Percentiles rank a stretch among this genome's conserved stretches.
Evolutionary conservation across 2,113 vertebrate genomes (phyloP).

Genomic region (Indri indri): DNA sequence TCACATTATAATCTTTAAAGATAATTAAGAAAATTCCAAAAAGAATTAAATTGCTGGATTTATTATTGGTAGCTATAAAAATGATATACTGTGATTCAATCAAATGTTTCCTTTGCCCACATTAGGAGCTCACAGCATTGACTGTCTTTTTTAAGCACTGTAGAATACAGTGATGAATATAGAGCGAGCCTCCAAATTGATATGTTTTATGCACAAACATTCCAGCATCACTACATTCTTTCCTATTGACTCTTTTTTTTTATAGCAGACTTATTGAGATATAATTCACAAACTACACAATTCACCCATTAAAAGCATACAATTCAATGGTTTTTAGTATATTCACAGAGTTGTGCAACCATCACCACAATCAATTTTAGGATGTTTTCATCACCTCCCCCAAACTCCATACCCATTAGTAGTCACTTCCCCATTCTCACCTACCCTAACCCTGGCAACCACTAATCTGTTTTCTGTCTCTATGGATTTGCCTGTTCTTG

Average conservation of each 20-base stretch:
- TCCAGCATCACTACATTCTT: neutral
- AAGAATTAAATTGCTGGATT: neutral
- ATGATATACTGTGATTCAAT: neutral
- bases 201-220: neutral
- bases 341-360: neutral
- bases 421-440: neutral
- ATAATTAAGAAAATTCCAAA: constrained; percentile 30
- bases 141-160: constrained; percentile 26
- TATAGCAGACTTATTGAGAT: neutral
- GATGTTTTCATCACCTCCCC: neutral
- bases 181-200: neutral
- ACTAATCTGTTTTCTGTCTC: neutral
- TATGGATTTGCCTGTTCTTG: neutral
- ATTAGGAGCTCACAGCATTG: neutral
- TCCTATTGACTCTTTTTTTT: neutral
- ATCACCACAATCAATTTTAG: neutral
- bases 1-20: constrained; percentile 21
- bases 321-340: neutral
- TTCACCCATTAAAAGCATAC: neutral
- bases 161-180: neutral
- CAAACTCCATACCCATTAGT: neutral
- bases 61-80: constrained; percentile 43
- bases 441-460: neutral
- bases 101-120: neutral
- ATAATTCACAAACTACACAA: neutral